A percentile compares a stretch with the other conserved stretches of the same genome.
Evolutionary conservation across 2,797 vertebrate genomes (phyloP).

Genomic region (Thalassophryne amazonica): DNA sequence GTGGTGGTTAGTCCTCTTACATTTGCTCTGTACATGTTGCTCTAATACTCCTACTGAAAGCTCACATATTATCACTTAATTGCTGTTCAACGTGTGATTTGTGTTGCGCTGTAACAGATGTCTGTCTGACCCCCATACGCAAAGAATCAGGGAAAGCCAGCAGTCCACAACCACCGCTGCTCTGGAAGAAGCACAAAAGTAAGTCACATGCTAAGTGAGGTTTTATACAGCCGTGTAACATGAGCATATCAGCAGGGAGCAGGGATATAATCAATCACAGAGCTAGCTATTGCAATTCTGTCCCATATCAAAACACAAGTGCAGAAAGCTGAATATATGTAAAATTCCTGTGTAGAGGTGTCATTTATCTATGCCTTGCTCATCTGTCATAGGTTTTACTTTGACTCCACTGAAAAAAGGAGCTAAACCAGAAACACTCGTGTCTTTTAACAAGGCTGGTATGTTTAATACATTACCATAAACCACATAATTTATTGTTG

Average conservation of each 20-base stretch:
- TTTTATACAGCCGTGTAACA: neutral
- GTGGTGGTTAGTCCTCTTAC: neutral
- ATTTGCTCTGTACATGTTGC: neutral
- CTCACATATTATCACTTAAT: neutral
- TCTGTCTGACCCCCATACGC: constrained; percentile 28
- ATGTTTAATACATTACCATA: constrained; percentile 3
- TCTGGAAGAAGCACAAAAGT: constrained; percentile 26
- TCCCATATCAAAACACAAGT: neutral
- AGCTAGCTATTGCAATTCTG: too few relatives aligned
- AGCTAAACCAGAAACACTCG: neutral
- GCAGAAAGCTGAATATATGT: neutral
- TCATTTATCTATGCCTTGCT: neutral
- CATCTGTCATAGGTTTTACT: constrained; percentile 21
- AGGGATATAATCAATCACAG: neutral
- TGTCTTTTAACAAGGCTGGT: constrained; percentile 28
- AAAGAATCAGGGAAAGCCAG: constrained; percentile 8
- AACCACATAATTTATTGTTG: neutral
- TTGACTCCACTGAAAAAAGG: constrained; percentile 47
- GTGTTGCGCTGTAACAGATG: constrained; percentile 8
- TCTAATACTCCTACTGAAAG: neutral
- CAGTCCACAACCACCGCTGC: neutral
- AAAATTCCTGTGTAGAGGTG: neutral
- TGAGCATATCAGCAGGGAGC: neutral
- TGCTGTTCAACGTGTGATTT: constrained; percentile 4
- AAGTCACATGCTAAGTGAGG: neutral